Conservation (phyloP, 1,140 invertebrate species). For the Tenebrio molitor region DNA sequence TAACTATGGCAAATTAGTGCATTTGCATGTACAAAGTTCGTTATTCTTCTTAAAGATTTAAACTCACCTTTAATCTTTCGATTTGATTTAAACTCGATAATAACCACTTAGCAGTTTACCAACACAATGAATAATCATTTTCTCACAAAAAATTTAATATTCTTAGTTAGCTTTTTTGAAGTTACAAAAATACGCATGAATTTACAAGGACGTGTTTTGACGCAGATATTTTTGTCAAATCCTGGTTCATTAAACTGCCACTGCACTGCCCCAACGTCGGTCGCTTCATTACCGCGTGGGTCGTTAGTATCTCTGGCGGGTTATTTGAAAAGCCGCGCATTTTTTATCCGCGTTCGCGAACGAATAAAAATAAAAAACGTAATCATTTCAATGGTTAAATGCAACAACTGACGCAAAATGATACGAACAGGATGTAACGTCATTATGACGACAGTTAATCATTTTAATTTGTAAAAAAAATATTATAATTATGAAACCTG, state of each 20-base stretch:
- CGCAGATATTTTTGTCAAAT: slow-evolving; percentile 53
- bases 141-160: background rate
- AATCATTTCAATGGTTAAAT: too few species aligned
- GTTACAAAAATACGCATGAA: slow-evolving; percentile 26
- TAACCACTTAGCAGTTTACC: background rate
- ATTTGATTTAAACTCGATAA: background rate
- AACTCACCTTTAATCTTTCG: background rate
- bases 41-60: background rate
- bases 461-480: too few species aligned
- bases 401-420: too few species aligned
- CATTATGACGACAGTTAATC: too few species aligned
- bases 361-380: too few species aligned
- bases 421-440: too few species aligned
- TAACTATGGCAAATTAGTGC: background rate
- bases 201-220: slow-evolving; percentile 54
- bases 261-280: background rate
- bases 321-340: too few species aligned
- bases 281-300: background rate
- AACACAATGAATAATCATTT: slow-evolving; percentile 7
- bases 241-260: slow-evolving; percentile 52
- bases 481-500: too few species aligned
- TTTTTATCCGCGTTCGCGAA: too few species aligned
- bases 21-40: background rate
- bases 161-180: background rate
- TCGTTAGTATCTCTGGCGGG: background rate